phyloP scores from a whole-genome alignment of 2,797 vertebrate genomes.

The Cossypha polioptera region DNA sequence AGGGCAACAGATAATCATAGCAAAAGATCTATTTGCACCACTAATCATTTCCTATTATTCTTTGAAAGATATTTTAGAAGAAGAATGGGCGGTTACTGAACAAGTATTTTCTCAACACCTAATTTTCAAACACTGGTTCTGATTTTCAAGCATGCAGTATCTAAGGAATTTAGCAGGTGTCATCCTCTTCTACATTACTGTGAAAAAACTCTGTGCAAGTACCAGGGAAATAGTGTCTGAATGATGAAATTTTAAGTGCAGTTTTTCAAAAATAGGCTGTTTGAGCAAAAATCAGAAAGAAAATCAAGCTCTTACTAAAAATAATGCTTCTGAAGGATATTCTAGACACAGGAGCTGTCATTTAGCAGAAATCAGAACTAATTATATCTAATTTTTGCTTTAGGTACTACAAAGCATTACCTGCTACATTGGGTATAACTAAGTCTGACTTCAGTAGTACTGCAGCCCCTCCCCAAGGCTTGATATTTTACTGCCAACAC shows the following conservation, averaged over 20 bases:
- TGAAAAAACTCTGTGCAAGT: background rate
- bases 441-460: background rate
- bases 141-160: background rate
- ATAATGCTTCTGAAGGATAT: background rate
- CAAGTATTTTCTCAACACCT: background rate
- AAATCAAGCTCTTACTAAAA: background rate
- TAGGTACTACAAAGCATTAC: background rate
- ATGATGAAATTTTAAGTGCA: background rate
- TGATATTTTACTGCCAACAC: background rate
- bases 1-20: background rate
- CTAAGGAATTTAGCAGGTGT: background rate
- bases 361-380: background rate
- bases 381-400: background rate
- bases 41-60: background rate
- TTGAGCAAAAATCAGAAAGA: background rate
- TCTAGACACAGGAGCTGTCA: background rate
- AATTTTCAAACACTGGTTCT: background rate
- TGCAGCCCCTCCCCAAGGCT: background rate
- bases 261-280: background rate
- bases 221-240: background rate
- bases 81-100: background rate
- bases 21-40: background rate
- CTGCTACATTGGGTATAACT: background rate
- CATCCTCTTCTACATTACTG: background rate
- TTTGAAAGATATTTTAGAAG: background rate